Conservation (phyloP, 2,888 invertebrate genomes). For the Noctua janthe region DNA sequence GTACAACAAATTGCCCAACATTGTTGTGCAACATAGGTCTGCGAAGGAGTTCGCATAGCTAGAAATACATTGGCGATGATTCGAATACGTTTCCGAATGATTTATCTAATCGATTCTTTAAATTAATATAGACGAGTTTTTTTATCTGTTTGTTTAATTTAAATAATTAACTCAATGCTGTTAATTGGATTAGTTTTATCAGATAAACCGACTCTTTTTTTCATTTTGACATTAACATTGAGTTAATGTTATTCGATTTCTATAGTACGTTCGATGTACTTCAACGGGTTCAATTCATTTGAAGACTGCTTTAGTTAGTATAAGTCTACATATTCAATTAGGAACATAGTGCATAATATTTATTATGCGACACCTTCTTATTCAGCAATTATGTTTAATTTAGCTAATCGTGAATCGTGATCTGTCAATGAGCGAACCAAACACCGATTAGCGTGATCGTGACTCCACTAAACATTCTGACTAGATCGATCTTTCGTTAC, state of each 20-base stretch:
- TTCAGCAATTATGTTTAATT: slow-evolving; percentile 17
- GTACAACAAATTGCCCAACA: slow-evolving; percentile 69
- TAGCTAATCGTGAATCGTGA: slow-evolving; percentile 47
- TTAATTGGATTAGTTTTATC: slow-evolving; percentile 14
- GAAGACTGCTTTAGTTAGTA: slow-evolving; percentile 17
- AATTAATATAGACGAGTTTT: background rate
- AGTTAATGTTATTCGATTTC: background rate
- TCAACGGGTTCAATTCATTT: background rate
- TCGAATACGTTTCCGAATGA: slow-evolving; percentile 3
- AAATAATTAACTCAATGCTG: background rate
- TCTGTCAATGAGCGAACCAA: slow-evolving; percentile 25
- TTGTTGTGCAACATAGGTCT: slow-evolving; percentile 74
- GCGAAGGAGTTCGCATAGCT: slow-evolving; percentile 34
- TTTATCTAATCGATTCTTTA: slow-evolving; percentile 1
- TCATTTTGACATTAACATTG: background rate
- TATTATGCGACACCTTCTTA: slow-evolving; percentile 4
- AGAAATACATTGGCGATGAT: slow-evolving; percentile 33
- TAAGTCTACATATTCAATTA: slow-evolving; percentile 12
- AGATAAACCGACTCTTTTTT: background rate
- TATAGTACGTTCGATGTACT: background rate
- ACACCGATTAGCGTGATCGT: slow-evolving; percentile 38
- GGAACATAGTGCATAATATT: slow-evolving; percentile 2
- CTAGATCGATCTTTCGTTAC: slow-evolving; percentile 78
- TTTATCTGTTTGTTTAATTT: slow-evolving; percentile 14
- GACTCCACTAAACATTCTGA: slow-evolving; percentile 38